These are phyloP conservation scores for Corvus moneduloides DNA, from an alignment of 2,113 vertebrate genomes.

Conservation along the genomic window DNA sequence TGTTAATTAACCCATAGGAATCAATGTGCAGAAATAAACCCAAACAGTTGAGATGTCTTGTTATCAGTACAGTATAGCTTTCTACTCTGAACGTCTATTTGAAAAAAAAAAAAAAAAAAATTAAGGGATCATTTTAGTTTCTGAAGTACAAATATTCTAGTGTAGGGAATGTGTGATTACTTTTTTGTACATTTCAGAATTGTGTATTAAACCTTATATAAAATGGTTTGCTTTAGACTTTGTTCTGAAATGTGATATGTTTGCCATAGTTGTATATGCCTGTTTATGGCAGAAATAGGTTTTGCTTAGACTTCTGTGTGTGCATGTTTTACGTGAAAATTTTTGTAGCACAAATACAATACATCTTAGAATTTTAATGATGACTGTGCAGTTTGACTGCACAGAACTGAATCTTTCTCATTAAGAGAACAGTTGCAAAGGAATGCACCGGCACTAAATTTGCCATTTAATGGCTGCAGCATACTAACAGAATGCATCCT, in stretches of 20 bases:
- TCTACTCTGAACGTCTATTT: not conserved
- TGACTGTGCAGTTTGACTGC: slow-evolving; percentile 14
- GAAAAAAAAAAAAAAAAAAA: not conserved
- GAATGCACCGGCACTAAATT: slow-evolving; percentile 4
- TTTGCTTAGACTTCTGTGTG: slow-evolving; percentile 55
- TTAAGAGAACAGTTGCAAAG: slow-evolving; percentile 3
- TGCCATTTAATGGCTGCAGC: not conserved
- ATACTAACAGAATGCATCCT: not conserved
- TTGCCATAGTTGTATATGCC: slow-evolving; percentile 47
- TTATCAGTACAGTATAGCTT: slow-evolving; percentile 12
- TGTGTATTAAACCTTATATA: slow-evolving; percentile 29
- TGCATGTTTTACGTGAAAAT: slow-evolving; percentile 55
- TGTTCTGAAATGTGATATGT: slow-evolving; percentile 51
- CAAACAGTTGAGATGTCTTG: not conserved
- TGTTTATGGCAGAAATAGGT: slow-evolving; percentile 26
- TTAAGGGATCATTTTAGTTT: slow-evolving; percentile 47
- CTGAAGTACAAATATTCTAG: slow-evolving; percentile 44
- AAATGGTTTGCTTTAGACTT: slow-evolving; percentile 46
- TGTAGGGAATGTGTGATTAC: slow-evolving; percentile 13
- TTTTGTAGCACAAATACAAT: slow-evolving; percentile 54
- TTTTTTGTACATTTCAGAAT: slow-evolving; percentile 61
- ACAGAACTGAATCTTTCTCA: slow-evolving; percentile 19
- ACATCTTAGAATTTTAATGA: slow-evolving; percentile 25
- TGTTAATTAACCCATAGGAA: slow-evolving; percentile 18
- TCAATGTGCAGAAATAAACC: slow-evolving; percentile 25